phyloP scores from a whole-genome alignment of 2,113 vertebrate species.

The Percopsis transmontana region DNA sequence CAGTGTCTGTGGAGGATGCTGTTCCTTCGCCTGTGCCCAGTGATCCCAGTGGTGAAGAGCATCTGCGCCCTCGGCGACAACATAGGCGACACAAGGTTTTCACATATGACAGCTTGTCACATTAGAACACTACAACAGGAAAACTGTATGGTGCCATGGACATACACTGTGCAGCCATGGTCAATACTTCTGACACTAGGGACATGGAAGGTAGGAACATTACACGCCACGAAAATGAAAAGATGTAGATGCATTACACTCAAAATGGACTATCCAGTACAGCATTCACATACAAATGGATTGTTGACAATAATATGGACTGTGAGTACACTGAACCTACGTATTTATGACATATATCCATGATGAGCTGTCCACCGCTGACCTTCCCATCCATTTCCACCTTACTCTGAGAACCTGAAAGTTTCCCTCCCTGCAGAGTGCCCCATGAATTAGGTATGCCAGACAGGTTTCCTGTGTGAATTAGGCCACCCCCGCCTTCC shows the following conservation, averaged over 20 bases:
- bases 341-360: conserved; percentile 1
- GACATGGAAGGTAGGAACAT: neutral
- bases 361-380: conserved; percentile 24
- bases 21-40: neutral
- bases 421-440: conserved; percentile 28
- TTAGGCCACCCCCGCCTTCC: conserved; percentile 21
- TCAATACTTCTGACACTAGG: neutral
- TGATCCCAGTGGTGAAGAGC: neutral
- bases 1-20: neutral
- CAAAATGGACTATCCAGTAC: neutral
- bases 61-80: neutral
- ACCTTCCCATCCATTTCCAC: conserved; percentile 44
- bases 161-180: conserved; percentile 1
- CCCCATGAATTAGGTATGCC: conserved; percentile 31
- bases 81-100: conserved; percentile 4
- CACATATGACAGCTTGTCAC: conserved; percentile 10
- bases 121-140: neutral
- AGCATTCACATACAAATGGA: neutral
- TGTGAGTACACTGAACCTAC: neutral
- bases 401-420: conserved; percentile 51
- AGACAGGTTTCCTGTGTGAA: conserved; percentile 50
- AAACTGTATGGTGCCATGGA: conserved; percentile 7
- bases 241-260: too few species aligned
- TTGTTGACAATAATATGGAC: neutral
- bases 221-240: neutral